Percentiles rank a stretch among this genome's conserved stretches.
Conservation (phyloP, 2,113 vertebrate species). For the Leucoraja erinaceus region DNA sequence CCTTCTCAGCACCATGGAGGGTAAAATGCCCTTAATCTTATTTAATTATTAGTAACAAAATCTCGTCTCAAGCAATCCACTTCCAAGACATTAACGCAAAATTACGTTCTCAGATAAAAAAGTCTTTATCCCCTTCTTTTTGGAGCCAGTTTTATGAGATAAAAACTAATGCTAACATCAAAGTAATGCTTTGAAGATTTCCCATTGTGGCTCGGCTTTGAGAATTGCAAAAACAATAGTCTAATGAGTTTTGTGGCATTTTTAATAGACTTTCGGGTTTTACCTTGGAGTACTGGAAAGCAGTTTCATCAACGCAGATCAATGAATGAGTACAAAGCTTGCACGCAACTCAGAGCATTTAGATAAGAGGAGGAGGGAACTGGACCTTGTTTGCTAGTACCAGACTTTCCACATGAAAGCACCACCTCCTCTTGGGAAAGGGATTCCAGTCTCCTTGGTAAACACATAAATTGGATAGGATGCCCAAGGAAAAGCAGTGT, state of each 20-base stretch:
- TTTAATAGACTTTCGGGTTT: slow-evolving; percentile 45
- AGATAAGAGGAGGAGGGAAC: slow-evolving; percentile 57
- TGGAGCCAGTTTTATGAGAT: slow-evolving; percentile 63
- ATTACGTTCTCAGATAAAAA: slow-evolving; percentile 62
- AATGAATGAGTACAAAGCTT: slow-evolving; percentile 58
- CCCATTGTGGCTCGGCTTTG: slow-evolving; percentile 24
- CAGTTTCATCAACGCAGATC: slow-evolving; percentile 48
- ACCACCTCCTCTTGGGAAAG: slow-evolving; percentile 57
- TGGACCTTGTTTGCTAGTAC: slow-evolving; percentile 60
- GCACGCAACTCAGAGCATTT: slow-evolving; percentile 59
- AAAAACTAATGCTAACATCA: slow-evolving; percentile 64
- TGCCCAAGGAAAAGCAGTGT: slow-evolving; percentile 52
- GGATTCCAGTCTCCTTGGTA: slow-evolving; percentile 56
- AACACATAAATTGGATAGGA: slow-evolving; percentile 54
- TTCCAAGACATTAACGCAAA: slow-evolving; percentile 49
- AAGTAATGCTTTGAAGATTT: slow-evolving; percentile 65
- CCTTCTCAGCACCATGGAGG: slow-evolving; percentile 15
- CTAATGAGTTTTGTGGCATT: slow-evolving; percentile 41
- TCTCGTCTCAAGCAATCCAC: slow-evolving; percentile 10
- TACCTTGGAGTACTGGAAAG: slow-evolving; percentile 41
- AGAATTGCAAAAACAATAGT: slow-evolving; percentile 49
- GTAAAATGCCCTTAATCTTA: slow-evolving; percentile 21
- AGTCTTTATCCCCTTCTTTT: slow-evolving; percentile 47
- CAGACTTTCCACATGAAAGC: slow-evolving; percentile 67
- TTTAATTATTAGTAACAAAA: slow-evolving; percentile 34